phyloP scores from a whole-genome alignment of 2,113 vertebrate genomes.

The Tyto alba region DNA sequence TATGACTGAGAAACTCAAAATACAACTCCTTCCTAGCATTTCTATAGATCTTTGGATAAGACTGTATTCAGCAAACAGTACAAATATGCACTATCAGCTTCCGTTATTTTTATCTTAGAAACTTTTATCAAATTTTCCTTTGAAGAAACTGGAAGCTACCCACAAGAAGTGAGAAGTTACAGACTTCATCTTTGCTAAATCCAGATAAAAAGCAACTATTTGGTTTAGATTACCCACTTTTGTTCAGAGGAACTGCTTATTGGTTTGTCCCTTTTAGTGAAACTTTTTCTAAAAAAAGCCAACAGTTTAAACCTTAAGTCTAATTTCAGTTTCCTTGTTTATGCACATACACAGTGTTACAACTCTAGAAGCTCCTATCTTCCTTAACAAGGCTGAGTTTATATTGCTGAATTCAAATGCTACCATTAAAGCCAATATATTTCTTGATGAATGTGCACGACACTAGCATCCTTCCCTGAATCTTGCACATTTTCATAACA shows the following conservation, averaged over 20 bases:
- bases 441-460: conserved; percentile 19
- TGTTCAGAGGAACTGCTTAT: not conserved
- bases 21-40: not conserved
- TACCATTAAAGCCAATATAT: conserved; percentile 57
- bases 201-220: not conserved
- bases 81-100: not conserved
- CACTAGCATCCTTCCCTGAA: conserved; percentile 64
- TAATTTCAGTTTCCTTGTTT: not conserved
- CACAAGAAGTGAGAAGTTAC: not conserved
- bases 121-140: not conserved
- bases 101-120: not conserved
- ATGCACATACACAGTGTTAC: not conserved
- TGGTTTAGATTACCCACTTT: not conserved
- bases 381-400: conserved; percentile 1
- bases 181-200: not conserved
- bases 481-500: conserved; percentile 41
- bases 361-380: not conserved
- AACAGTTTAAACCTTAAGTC: not conserved
- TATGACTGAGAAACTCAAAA: not conserved
- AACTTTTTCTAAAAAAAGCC: not conserved
- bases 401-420: conserved; percentile 59
- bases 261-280: not conserved
- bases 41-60: conserved; percentile 23
- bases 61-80: not conserved
- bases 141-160: not conserved